These are phyloP conservation scores for Odontothrips loti DNA, from an alignment of 2,888 invertebrate genomes.

Conservation along the genomic window DNA sequence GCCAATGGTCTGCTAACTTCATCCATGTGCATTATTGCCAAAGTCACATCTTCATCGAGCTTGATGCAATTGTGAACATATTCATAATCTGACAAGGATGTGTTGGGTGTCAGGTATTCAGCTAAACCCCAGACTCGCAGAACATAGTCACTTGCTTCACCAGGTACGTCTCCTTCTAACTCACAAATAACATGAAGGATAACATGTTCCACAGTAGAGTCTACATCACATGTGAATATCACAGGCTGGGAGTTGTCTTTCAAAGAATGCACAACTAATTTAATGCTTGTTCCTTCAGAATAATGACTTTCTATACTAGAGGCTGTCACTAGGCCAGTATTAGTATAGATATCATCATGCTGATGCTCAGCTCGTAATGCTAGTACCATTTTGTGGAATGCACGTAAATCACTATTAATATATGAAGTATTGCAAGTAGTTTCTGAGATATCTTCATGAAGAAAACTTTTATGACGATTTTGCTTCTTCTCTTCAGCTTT, in stretches of 20 bases:
- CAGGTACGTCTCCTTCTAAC: conserved; percentile 61
- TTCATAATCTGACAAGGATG: conserved; percentile 81
- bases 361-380: conserved; percentile 65
- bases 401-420: conserved; percentile 60
- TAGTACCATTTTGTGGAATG: conserved; percentile 78
- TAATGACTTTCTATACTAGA: conserved; percentile 78
- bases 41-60: conserved; percentile 80
- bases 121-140: conserved; percentile 79
- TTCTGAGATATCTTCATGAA: conserved; percentile 45
- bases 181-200: conserved; percentile 78
- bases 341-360: conserved; percentile 67
- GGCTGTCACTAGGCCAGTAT: conserved; percentile 85
- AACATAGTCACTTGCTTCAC: conserved; percentile 63
- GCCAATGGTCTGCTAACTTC: conserved; percentile 66
- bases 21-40: conserved; percentile 53
- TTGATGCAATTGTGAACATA: conserved; percentile 92
- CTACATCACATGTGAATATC: conserved; percentile 88
- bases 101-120: conserved; percentile 81
- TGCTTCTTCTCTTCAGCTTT: conserved; percentile 34
- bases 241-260: conserved; percentile 54
- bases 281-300: conserved; percentile 77
- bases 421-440: conserved; percentile 1
- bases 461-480: conserved; percentile 32
- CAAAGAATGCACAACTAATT: conserved; percentile 71
- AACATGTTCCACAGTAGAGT: conserved; percentile 79